Percentiles rank a stretch among this genome's conserved stretches.
Evolutionary conservation across 2,113 vertebrate species (phyloP).

Genomic region (Gallinago media): DNA sequence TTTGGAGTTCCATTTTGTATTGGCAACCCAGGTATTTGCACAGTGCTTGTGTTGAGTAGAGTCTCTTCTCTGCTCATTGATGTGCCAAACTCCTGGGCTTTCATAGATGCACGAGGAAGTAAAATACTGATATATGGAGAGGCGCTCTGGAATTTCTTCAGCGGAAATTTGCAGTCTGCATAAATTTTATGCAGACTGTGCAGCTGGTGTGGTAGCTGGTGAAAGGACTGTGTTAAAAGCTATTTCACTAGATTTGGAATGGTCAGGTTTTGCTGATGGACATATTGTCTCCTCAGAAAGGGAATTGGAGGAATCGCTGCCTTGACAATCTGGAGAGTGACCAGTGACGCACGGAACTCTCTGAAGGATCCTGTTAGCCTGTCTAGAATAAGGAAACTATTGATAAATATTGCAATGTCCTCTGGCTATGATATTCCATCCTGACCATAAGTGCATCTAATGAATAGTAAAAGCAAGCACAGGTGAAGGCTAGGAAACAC

Average conservation of each 20-base stretch:
- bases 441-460: neutral
- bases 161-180: neutral
- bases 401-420: neutral
- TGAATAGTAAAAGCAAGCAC: neutral
- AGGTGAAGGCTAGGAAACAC: neutral
- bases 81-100: neutral
- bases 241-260: fast-evolving
- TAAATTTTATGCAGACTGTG: neutral
- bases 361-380: neutral
- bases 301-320: neutral
- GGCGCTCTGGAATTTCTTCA: neutral
- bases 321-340: neutral
- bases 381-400: neutral
- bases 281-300: neutral
- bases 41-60: neutral
- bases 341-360: neutral
- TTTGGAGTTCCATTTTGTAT: neutral
- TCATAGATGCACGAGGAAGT: neutral
- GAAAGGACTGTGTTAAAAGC: neutral
- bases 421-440: neutral
- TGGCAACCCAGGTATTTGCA: neutral
- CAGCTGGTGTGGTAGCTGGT: neutral
- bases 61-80: fast-evolving
- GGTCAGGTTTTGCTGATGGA: neutral
- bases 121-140: neutral